phyloP scores from a whole-genome alignment of 2,888 invertebrate genomes.

The Spisula subtruncata region DNA sequence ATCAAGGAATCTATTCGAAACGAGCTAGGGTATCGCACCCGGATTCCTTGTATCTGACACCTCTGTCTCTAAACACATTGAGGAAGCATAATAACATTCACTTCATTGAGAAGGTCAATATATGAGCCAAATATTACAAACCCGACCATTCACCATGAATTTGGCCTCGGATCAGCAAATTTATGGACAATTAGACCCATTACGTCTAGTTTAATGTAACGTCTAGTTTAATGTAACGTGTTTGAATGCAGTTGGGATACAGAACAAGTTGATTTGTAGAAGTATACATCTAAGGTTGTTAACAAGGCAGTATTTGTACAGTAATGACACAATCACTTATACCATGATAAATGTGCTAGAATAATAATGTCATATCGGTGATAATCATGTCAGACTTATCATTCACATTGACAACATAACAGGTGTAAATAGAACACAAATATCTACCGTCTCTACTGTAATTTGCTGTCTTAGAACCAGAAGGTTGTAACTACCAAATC shows the following conservation, averaged over 20 bases:
- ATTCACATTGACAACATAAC: background rate
- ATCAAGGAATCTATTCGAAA: no score
- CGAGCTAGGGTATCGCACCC: no score
- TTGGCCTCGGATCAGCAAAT: no score
- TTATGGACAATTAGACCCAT: no score
- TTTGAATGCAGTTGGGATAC: background rate
- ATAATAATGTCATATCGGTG: slow-evolving; percentile 3
- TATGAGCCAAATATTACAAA: no score
- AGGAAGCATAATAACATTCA: no score
- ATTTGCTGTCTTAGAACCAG: no score
- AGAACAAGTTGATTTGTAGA: background rate
- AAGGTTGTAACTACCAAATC: no score
- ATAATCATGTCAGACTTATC: slow-evolving; percentile 33
- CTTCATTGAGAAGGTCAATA: no score
- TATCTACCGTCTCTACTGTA: background rate
- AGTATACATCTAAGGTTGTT: background rate
- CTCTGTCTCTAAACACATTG: no score
- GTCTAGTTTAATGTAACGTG: background rate
- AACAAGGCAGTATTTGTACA: slow-evolving; percentile 26
- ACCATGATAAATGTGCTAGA: slow-evolving; percentile 14
- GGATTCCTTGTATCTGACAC: no score
- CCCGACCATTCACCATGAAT: no score
- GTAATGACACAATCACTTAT: slow-evolving; percentile 22
- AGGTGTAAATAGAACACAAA: slow-evolving; percentile 16
- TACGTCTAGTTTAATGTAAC: background rate